These are phyloP conservation scores for Hypsibius dujardini DNA, from an alignment of 1,140 invertebrate genomes.

Conservation along the genomic window DNA sequence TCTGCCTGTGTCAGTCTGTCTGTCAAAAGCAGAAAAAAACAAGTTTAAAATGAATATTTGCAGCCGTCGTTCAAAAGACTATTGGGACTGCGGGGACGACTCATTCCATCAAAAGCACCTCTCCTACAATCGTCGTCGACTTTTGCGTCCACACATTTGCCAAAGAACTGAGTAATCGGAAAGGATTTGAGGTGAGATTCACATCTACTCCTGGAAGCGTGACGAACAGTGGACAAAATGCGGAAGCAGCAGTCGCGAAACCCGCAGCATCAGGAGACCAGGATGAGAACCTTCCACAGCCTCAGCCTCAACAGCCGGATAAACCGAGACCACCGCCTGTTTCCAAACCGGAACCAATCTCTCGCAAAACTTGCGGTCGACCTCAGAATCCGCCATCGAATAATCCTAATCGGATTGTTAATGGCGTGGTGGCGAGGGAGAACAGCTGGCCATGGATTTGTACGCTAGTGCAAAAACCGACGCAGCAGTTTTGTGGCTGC, in stretches of 20 bases:
- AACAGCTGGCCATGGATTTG: conserved; percentile 16
- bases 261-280: not conserved
- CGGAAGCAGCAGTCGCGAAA: not conserved
- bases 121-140: not conserved
- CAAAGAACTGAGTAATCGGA: not conserved
- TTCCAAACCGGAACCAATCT: no score
- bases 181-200: not conserved
- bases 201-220: not conserved
- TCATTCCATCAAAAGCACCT: not conserved
- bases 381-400: conserved; percentile 14
- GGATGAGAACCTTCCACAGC: not conserved
- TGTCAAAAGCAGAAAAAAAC: not conserved
- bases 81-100: not conserved
- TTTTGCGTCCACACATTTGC: conserved; percentile 11
- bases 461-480: conserved; percentile 2
- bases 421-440: not conserved
- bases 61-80: conserved; percentile 6
- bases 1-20: not conserved
- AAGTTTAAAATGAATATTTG: not conserved
- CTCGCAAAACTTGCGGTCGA: not conserved
- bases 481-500: conserved; percentile 14
- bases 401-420: conserved; percentile 14
- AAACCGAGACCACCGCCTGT: no score
- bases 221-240: not conserved
- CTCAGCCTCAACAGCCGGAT: no score